A percentile compares a stretch with the other conserved stretches of the same genome.
Evolutionary conservation across 2,113 vertebrate genomes (phyloP).

Genomic region (Eulemur rufifrons): DNA sequence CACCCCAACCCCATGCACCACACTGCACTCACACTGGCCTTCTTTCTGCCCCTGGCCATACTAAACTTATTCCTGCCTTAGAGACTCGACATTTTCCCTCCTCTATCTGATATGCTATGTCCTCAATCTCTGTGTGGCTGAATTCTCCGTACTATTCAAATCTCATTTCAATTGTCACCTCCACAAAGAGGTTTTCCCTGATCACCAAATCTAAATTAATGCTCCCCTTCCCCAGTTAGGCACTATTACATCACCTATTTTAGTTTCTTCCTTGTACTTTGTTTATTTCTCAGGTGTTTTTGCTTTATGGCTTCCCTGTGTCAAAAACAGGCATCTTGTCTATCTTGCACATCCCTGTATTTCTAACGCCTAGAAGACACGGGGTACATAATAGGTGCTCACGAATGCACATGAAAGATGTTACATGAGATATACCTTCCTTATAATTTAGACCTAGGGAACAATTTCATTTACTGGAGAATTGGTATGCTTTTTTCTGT

Average conservation of each 20-base stretch:
- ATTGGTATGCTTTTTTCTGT: neutral
- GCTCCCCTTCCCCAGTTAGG: neutral
- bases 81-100: neutral
- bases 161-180: neutral
- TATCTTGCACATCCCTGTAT: neutral
- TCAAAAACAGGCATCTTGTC: neutral
- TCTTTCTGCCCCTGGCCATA: neutral
- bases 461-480: neutral
- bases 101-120: neutral
- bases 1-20: neutral
- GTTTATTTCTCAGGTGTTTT: neutral
- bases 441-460: slow-evolving; percentile 10
- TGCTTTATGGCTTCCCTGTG: neutral
- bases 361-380: neutral
- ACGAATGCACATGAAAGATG: neutral
- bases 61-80: neutral
- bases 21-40: neutral
- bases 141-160: neutral
- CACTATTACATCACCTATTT: neutral
- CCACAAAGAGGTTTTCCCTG: neutral
- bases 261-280: neutral
- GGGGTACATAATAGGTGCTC: neutral
- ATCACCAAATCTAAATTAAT: neutral
- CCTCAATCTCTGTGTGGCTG: neutral
- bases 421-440: neutral